Evolutionary conservation across 2,888 invertebrate genomes (phyloP).

Genomic region (Iselma pallidipennis): DNA sequence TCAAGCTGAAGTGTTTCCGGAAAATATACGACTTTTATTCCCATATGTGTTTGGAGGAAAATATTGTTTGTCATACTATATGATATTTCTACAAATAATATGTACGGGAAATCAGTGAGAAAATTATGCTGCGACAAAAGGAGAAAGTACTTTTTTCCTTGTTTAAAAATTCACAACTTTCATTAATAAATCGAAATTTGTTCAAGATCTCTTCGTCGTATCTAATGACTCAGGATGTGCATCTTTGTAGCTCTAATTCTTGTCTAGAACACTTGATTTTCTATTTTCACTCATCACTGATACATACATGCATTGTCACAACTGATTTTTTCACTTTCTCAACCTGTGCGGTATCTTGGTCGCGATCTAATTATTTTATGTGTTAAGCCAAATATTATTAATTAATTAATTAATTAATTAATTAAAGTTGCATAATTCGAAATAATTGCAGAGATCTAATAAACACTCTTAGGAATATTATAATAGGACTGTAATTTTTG

Average conservation of each 20-base stretch:
- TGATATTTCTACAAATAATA: too few relatives aligned
- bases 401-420: neutral
- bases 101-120: neutral
- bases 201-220: too few relatives aligned
- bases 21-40: neutral
- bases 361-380: too few relatives aligned
- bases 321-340: neutral
- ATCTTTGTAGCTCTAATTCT: too few relatives aligned
- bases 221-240: too few relatives aligned
- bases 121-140: neutral
- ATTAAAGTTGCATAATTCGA: neutral
- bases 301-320: neutral
- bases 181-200: conserved; percentile 9
- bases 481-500: too few relatives aligned
- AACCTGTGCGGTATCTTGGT: too few relatives aligned
- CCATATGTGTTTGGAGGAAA: too few relatives aligned
- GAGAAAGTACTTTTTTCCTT: conserved; percentile 19
- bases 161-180: conserved; percentile 12
- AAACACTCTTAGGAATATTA: too few relatives aligned
- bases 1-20: neutral
- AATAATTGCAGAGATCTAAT: neutral
- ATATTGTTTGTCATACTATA: too few relatives aligned
- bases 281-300: neutral
- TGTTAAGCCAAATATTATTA: too few relatives aligned
- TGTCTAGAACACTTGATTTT: neutral